These are phyloP conservation scores for Pteropus alecto DNA, from an alignment of 2,113 vertebrate genomes.

Conservation along the genomic window DNA sequence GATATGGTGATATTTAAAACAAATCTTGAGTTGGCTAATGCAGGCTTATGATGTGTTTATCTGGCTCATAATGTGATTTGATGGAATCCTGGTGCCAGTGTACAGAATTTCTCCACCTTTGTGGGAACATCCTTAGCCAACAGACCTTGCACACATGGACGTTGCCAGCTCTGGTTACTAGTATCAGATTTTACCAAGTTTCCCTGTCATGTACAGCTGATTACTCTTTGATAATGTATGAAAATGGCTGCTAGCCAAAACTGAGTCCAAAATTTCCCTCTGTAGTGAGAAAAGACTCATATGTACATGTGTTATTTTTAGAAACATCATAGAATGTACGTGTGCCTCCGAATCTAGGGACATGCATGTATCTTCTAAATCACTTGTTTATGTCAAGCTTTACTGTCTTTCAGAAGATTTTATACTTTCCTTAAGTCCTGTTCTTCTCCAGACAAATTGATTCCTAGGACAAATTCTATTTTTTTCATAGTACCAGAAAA, in stretches of 20 bases:
- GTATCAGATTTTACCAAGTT: neutral
- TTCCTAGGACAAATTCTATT: neutral
- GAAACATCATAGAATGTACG: neutral
- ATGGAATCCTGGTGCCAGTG: neutral
- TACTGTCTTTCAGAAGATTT: neutral
- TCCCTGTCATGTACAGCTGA: neutral
- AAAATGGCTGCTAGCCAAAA: neutral
- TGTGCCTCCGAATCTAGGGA: neutral
- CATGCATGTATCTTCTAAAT: neutral
- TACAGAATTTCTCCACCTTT: neutral
- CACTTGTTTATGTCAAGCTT: neutral
- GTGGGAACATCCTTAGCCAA: neutral
- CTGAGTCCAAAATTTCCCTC: neutral
- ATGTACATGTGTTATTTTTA: neutral
- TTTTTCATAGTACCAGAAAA: neutral
- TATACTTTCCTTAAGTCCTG: neutral
- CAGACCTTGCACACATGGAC: neutral
- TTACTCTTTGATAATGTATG: neutral
- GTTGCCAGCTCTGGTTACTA: neutral
- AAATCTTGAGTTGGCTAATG: neutral
- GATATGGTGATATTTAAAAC: neutral
- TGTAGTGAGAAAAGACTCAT: neutral
- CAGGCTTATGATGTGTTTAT: neutral
- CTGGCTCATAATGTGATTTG: neutral
- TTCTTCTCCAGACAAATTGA: neutral